A percentile compares a stretch with the other conserved stretches of the same genome.
These are phyloP conservation scores for Cherax destructor DNA, from an alignment of 1,140 invertebrate species.

Conservation along the genomic window DNA sequence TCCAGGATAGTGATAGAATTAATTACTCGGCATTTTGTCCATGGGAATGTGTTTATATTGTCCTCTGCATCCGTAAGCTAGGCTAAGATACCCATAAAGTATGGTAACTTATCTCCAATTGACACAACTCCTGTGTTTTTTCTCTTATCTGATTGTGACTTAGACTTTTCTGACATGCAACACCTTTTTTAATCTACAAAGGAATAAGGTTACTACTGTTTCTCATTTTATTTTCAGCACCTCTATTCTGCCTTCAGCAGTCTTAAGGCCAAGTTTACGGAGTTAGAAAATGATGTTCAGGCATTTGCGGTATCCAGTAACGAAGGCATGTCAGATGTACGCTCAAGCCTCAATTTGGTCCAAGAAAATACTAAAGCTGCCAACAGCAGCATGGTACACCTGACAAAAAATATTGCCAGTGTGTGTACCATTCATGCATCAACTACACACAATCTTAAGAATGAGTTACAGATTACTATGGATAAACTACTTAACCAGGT, in stretches of 20 bases:
- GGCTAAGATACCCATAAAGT: too few species aligned
- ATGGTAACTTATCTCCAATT: too few species aligned
- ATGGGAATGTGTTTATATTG: too few species aligned
- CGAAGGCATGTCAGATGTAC: background rate
- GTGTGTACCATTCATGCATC: background rate
- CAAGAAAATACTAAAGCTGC: background rate
- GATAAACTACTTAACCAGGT: background rate
- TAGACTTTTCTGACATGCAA: too few species aligned
- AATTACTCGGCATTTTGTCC: too few species aligned
- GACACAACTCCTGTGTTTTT: too few species aligned
- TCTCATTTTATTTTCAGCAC: background rate
- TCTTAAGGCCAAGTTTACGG: background rate
- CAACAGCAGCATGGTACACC: background rate
- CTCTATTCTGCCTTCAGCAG: background rate
- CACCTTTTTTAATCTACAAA: background rate
- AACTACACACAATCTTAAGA: background rate
- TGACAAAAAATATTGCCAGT: background rate
- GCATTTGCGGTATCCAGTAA: background rate
- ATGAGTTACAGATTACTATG: background rate
- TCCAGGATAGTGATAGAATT: too few species aligned
- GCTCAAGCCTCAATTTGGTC: background rate
- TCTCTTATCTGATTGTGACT: too few species aligned
- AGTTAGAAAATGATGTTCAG: background rate
- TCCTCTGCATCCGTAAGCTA: too few species aligned
- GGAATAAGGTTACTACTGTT: background rate